Evolutionary conservation across 2,888 invertebrate genomes (phyloP), one percentile per base, ranked within the genome.

Genomic region (Drosophila imparisetae): DNA sequence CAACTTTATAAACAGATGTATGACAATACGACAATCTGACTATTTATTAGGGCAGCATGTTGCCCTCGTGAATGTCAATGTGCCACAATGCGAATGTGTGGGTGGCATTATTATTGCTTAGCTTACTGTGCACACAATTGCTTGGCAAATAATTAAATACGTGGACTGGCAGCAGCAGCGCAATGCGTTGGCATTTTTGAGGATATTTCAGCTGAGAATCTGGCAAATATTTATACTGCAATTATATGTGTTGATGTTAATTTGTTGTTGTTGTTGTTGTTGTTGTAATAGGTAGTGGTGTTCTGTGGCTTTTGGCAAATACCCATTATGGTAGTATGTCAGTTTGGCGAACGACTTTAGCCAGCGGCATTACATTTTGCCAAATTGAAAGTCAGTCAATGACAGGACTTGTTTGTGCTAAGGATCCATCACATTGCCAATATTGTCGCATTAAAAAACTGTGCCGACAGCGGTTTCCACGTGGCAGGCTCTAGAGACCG

Each of bases 141-240:
- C 61, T 72, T 60, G 59, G 42, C 66, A 75, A 79, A 80, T 77
- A 88, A 75, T 80, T 81, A 60, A 80, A 66, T 77, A 85, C 71
- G 72, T 80, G 70, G 65, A 50, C 6, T 50, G 70, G 30, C 40
- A 52, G 34, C 53, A 27, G 15, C 53, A 48, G 53, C 40, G 54
- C 18, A 52, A 42, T 55, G 53, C 61, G 36, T 58, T 27, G 63
- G 50, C 49, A 58, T 60, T 65, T 74, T 55, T 62, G 32, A 68
- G 54, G 30, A 52, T 60, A 63, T 71, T 80, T 53, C 49, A 63
- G 55, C 42, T 40, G 52, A 57, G 32, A 48, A 57, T 68, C 65
- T 29, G 29, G 36, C 53, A 78, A 75, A 76, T 81, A 81, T 83
- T 83, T 81, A 36, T 63, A 55, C 45, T 72, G 70, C 77, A 81